Evolutionary conservation across 1,140 invertebrate genomes (phyloP).

Genomic region (Drosophila watanabei): DNA sequence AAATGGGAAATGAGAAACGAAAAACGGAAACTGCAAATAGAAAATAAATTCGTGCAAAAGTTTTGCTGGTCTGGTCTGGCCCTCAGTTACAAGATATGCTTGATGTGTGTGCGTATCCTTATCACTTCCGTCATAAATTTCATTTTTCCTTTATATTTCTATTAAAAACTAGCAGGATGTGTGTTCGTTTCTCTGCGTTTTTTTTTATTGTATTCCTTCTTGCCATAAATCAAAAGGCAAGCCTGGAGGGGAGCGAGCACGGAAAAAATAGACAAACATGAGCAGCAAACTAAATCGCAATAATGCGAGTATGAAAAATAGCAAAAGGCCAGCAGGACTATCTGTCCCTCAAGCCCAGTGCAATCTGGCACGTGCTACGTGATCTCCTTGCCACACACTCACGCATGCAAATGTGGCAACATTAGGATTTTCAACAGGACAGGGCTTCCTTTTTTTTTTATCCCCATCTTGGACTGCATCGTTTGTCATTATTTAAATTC

Average conservation of each 20-base stretch:
- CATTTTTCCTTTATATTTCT: conserved; percentile 81
- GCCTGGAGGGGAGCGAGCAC: conserved; percentile 10
- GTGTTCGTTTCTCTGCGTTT: neutral
- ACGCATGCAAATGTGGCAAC: conserved; percentile 84
- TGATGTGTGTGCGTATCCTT: conserved; percentile 64
- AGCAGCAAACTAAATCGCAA: conserved; percentile 74
- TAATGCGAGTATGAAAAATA: conserved; percentile 75
- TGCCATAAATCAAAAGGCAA: conserved; percentile 73
- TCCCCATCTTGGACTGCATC: conserved; percentile 62
- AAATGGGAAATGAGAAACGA: conserved; percentile 26
- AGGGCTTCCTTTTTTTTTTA: conserved; percentile 22
- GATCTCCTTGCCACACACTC: conserved; percentile 61
- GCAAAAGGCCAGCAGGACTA: conserved; percentile 42
- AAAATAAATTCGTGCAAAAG: conserved; percentile 70
- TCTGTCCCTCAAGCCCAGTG: conserved; percentile 51
- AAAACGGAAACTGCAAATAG: conserved; percentile 77
- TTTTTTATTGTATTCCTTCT: conserved; percentile 8
- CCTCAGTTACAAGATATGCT: conserved; percentile 59
- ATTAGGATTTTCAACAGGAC: conserved; percentile 84
- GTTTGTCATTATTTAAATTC: conserved; percentile 85
- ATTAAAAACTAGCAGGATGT: conserved; percentile 74
- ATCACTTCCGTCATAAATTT: conserved; percentile 85
- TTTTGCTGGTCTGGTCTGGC: conserved; percentile 49
- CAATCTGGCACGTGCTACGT: conserved; percentile 81
- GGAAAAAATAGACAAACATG: conserved; percentile 7